These are phyloP conservation scores for Sycon ciliatum DNA, from an alignment of 37 sponge, comb jelly and placozoan species.

Conservation along the genomic window DNA sequence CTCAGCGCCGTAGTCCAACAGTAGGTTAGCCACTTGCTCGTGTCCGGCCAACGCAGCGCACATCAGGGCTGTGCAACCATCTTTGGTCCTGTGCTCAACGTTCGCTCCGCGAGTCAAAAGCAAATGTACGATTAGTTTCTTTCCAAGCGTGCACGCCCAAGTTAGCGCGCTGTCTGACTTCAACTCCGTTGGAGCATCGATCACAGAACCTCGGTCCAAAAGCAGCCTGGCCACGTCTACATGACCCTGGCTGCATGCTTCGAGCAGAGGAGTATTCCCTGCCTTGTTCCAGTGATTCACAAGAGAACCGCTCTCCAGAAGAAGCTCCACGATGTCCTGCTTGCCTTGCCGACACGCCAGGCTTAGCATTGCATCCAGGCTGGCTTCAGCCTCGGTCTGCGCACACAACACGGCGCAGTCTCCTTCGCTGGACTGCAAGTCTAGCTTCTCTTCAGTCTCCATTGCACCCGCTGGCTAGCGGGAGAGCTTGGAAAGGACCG, in stretches of 20 bases:
- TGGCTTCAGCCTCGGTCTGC: conserved; percentile 81
- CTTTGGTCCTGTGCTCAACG: conserved; percentile 94
- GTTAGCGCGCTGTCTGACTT: conserved; percentile 93
- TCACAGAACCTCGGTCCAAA: conserved; percentile 80
- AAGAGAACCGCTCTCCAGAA: conserved; percentile 92
- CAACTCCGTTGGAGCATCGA: conserved; percentile 88
- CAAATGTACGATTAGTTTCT: conserved; percentile 74
- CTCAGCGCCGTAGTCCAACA: conserved; percentile 71
- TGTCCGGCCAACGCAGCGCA: conserved; percentile 92
- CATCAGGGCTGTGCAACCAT: conserved; percentile 97
- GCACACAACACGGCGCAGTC: too few relatives aligned
- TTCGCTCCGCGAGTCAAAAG: conserved; percentile 67
- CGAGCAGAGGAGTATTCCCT: conserved; percentile 93
- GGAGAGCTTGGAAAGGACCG: too few relatives aligned
- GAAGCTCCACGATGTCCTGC: conserved; percentile 93
- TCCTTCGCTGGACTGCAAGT: too few relatives aligned
- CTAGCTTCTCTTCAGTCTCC: too few relatives aligned
- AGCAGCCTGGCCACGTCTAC: conserved; percentile 74
- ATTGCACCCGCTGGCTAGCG: too few relatives aligned
- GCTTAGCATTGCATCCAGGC: conserved; percentile 95
- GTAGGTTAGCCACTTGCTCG: conserved; percentile 67
- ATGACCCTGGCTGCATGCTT: conserved; percentile 97
- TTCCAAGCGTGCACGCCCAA: conserved; percentile 98
- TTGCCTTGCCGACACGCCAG: conserved; percentile 98
- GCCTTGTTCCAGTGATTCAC: conserved; percentile 91